Base-by-base conservation (phyloP, 1,140 invertebrate genomes). In the Choristoneura fumiferana region DNA sequence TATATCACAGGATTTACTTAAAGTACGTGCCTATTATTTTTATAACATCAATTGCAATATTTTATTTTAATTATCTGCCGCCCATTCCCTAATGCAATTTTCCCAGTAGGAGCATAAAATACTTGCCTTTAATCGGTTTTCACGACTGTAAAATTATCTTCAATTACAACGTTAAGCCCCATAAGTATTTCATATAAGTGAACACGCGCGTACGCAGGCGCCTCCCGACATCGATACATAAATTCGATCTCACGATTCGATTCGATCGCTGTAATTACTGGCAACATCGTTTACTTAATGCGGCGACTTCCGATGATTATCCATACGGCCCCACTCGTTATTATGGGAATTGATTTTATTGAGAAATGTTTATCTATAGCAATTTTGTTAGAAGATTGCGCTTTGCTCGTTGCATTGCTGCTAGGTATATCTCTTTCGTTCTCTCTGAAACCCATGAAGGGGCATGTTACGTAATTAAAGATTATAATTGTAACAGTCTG, bases 241-340 rank as follows among this genome's bases (percentile, higher is more conserved):
- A 78, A 73, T 73, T 67, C 54, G 61, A 67, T 75, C 70, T 73
- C 73, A 62, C 68, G 68, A 73, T 69, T 70, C 58, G 58, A 69
- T 69, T 62, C 64, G 58, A 75, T 73, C 65, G 63, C 75, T 57
- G 67, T 73, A 78, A 78, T 78, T 71, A 75, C 49, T 58, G 67
- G 39, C 54, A 62, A 64, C 49, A 65, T 66, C 58, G 60, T 58
- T 57, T 45, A 60, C 55, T 73, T 73, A 73, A 73, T 71, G 61
- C 63, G 43, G 62, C 49, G 40, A 73, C 69, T 76, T 76, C 71
- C 71, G 68, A 60, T 60, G 60, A 73, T 67, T 67, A 69, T 40
- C 56, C 53, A 34, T 60, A 55, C 53, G 58, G 62, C 12, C 53
- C 45, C 36, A 14, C 58, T 62, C 58, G 57, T 60, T 69, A 69